Percentiles rank a stretch among this genome's conserved stretches.
Evolutionary conservation across 2,797 vertebrate species (phyloP).

Genomic region (Nyctibius grandis): DNA sequence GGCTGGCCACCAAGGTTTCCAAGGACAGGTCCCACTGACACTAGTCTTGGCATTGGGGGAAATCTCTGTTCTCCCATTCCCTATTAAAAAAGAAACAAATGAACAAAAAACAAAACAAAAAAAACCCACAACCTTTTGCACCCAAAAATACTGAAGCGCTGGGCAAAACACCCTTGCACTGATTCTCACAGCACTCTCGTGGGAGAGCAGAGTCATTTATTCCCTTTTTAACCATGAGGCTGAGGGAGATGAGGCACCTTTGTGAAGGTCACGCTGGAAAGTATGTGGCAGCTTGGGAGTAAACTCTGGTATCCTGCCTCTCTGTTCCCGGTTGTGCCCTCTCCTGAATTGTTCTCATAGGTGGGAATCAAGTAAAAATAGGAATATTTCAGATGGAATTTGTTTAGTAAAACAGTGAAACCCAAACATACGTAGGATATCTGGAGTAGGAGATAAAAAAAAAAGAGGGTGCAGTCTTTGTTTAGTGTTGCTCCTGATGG

Average conservation of each 20-base stretch:
- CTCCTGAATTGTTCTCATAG: neutral
- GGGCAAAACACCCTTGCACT: neutral
- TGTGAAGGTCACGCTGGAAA: neutral
- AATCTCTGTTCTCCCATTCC: neutral
- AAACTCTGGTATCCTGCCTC: neutral
- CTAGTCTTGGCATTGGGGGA: neutral
- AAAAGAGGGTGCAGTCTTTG: neutral
- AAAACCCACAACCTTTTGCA: neutral
- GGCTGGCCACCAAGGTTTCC: neutral
- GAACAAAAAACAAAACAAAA: too few species aligned
- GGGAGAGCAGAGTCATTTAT: neutral
- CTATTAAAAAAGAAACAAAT: neutral
- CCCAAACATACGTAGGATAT: fast-evolving
- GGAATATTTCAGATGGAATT: neutral
- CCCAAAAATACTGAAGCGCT: neutral
- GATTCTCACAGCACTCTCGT: neutral
- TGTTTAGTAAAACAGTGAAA: neutral
- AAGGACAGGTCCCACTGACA: neutral
- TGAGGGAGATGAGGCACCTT: neutral
- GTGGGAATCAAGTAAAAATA: neutral
- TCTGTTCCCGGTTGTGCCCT: fast-evolving
- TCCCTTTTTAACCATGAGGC: neutral
- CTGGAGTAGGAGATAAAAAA: neutral
- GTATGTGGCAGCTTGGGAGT: neutral
- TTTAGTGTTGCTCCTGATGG: neutral